Conservation (phyloP, 2,888 invertebrate genomes). For the Pherbina coryleti region DNA sequence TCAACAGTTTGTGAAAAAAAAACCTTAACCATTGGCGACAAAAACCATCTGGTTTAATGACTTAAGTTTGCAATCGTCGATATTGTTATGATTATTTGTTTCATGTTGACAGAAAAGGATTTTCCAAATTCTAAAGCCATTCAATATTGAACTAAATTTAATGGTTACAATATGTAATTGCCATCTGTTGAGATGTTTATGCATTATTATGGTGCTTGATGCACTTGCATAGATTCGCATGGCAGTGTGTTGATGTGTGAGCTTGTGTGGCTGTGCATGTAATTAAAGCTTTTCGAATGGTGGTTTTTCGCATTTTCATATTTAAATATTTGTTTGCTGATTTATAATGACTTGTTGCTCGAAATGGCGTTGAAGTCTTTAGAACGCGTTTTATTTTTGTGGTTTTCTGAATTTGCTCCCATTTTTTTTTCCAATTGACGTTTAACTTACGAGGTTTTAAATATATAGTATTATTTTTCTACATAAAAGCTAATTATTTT, state of each 20-base stretch:
- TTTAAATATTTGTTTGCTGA: background rate
- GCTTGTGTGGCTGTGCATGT: background rate
- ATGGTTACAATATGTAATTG: conserved; percentile 20
- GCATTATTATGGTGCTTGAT: background rate
- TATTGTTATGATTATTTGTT: conserved; percentile 8
- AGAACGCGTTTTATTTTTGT: background rate
- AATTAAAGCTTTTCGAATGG: background rate
- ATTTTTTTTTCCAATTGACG: too few relatives aligned
- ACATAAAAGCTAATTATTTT: too few relatives aligned
- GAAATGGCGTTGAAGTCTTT: background rate
- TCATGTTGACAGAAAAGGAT: conserved; percentile 11
- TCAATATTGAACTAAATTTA: conserved; percentile 12
- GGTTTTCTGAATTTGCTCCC: background rate
- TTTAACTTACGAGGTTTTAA: too few relatives aligned
- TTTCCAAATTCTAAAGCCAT: background rate
- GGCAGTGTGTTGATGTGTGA: background rate
- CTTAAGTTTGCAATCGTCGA: background rate
- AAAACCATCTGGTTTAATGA: conserved; percentile 5
- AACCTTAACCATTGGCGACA: background rate
- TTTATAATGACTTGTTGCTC: background rate
- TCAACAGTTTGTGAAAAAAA: background rate
- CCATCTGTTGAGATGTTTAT: conserved; percentile 4
- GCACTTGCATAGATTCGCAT: background rate
- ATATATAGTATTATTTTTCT: too few relatives aligned
- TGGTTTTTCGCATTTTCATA: background rate